Percentiles rank a stretch among this genome's conserved stretches.
phyloP scores from a whole-genome alignment of 2,113 vertebrate species.

The Nesogale talazaci region DNA sequence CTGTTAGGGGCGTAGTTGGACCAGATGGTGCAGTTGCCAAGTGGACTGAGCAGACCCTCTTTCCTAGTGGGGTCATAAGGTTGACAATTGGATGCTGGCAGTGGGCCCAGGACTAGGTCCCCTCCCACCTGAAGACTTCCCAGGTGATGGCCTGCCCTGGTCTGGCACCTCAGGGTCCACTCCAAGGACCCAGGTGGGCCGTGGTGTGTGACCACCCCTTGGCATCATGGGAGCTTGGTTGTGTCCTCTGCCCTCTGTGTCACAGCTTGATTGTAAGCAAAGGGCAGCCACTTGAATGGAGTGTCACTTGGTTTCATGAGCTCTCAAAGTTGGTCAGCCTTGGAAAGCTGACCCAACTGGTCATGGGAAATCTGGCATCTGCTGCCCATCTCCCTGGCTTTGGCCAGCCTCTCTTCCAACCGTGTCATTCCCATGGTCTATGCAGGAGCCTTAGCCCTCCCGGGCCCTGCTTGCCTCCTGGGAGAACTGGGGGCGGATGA shows the following conservation, averaged over 20 bases:
- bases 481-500: too few relatives aligned
- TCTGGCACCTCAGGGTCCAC: neutral
- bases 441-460: neutral
- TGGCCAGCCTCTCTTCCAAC: neutral
- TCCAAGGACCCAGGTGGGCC: neutral
- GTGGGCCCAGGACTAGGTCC: too few relatives aligned
- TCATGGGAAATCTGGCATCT: rapidly evolving
- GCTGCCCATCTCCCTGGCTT: neutral
- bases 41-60: rapidly evolving
- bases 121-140: neutral
- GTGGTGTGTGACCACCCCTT: rapidly evolving
- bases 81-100: neutral
- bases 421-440: too few relatives aligned
- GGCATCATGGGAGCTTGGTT: neutral
- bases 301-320: neutral
- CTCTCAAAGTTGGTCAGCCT: neutral
- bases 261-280: neutral
- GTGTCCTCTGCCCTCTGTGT: neutral
- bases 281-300: neutral
- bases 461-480: neutral
- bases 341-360: neutral
- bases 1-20: neutral
- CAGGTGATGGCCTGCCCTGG: rapidly evolving
- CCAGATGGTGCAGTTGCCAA: neutral
- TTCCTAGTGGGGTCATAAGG: neutral